Evolutionary conservation across 2,888 invertebrate species (phyloP), one percentile per base, ranked within the genome.

Genomic region (Tiliacea citrago): DNA sequence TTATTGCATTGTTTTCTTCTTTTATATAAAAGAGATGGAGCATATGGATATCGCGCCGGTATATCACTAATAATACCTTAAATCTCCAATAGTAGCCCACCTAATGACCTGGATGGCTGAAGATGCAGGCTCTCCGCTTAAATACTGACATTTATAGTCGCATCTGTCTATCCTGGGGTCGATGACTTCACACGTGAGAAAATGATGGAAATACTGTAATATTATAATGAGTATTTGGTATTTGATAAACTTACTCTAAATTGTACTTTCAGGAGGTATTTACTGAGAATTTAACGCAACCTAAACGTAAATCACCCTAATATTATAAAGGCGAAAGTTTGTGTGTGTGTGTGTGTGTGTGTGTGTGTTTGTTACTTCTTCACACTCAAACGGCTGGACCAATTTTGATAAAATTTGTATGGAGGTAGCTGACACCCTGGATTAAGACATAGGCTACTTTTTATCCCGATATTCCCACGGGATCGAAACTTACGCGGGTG

Each of bases 41-140:
- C 21, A 62, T 69, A 8, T 2, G 29, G 16, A 10, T 39, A 5
- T 21, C 29, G 13, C 13, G 12, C 24, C 16, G 8, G 18, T 39
- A n/a, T 35, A 13, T 10, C n/a, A 51, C 10, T 47, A 42, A 29
- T 49, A 49, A 49, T 16, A 45, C 8, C 35, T 65, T 24, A 58
- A 16, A 45, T 45, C 24, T 60, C 12, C 16, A n/a, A 24, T 5
- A 49, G 39, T 10, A 42, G 13, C 13, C 29, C 39, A 75, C 42
- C 29, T 65, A 47, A 66, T 68, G 21, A 77, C 45, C 77, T 77
- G 49, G 12, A 45, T 45, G 13, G 16, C 42, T 18, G 13, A 13
- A 13, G 29, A 45, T 3, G 13, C 47, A 58, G 16, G 24, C 77
- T 77, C 57, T 57, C 16, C 16, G 29, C 57, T 13, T 47, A 35